These are phyloP conservation scores for Uromys caudimaculatus DNA, from an alignment of 2,797 vertebrate genomes.

Conservation along the genomic window DNA sequence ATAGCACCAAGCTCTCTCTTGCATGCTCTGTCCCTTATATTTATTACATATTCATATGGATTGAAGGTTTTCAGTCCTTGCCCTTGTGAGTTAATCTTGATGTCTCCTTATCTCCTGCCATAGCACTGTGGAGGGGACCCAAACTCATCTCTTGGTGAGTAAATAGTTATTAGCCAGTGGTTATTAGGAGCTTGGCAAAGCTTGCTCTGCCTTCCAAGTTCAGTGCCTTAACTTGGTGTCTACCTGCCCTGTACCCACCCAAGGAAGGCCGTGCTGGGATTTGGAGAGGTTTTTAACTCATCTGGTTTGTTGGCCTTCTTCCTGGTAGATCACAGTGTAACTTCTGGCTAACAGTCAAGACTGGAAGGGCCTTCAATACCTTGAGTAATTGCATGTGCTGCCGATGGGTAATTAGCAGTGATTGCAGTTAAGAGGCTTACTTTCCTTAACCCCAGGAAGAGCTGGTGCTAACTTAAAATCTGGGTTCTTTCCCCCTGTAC, in stretches of 20 bases:
- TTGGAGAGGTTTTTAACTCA: constrained; percentile 23
- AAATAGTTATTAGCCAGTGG: constrained; percentile 8
- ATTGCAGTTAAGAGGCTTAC: constrained; percentile 75
- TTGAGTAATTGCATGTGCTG: constrained; percentile 73
- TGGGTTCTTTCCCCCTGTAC: constrained; percentile 3
- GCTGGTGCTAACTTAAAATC: constrained; percentile 46
- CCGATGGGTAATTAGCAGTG: constrained; percentile 73
- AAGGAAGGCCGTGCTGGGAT: not conserved
- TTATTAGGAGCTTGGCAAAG: constrained; percentile 21
- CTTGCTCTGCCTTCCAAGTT: not conserved
- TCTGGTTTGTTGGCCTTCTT: constrained; percentile 68
- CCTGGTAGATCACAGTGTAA: constrained; percentile 58
- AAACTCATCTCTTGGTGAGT: not conserved
- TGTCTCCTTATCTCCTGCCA: not conserved
- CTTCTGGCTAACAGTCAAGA: constrained; percentile 59
- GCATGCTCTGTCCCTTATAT: no score
- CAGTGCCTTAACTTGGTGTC: not conserved
- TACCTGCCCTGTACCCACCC: constrained; percentile 15
- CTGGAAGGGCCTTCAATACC: constrained; percentile 65
- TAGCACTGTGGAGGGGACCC: not conserved
- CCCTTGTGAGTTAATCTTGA: not conserved
- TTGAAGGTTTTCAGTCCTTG: not conserved
- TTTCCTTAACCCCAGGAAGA: constrained; percentile 59
- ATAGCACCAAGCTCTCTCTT: not conserved
- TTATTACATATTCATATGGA: not conserved